These are phyloP conservation scores for Coenonympha glycerion DNA, from an alignment of 2,888 invertebrate species.

Conservation along the genomic window DNA sequence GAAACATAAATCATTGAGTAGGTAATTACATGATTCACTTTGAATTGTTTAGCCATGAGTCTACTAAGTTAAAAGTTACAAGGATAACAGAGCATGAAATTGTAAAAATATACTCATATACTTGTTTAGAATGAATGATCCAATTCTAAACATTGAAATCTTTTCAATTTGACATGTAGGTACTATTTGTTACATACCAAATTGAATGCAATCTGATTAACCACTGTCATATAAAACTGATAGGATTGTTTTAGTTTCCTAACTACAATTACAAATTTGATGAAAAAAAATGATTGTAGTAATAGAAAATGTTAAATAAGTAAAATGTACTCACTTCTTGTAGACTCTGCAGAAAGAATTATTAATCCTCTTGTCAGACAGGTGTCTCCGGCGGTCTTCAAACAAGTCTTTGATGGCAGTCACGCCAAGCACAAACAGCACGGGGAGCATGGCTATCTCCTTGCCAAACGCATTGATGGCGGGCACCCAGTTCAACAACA, in stretches of 20 bases:
- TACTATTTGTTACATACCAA: background rate
- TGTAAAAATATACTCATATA: background rate
- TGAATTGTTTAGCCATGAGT: too few relatives aligned
- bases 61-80: too few relatives aligned
- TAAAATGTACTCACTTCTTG: slow-evolving; percentile 80
- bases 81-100: too few relatives aligned
- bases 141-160: background rate
- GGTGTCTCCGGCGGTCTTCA: slow-evolving; percentile 92
- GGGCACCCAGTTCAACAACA: slow-evolving; percentile 96
- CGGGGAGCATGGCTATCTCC: slow-evolving; percentile 96
- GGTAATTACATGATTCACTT: too few relatives aligned
- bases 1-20: too few relatives aligned
- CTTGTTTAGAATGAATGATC: background rate
- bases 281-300: too few relatives aligned
- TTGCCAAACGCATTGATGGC: slow-evolving; percentile 96
- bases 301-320: too few relatives aligned
- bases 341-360: slow-evolving; percentile 94
- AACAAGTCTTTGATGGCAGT: slow-evolving; percentile 96
- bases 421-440: slow-evolving; percentile 94
- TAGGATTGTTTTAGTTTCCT: background rate
- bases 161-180: background rate
- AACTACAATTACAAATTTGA: background rate
- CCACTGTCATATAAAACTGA: background rate
- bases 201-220: background rate
- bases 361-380: slow-evolving; percentile 95